A percentile compares a stretch with the other conserved stretches of the same genome.
phyloP scores from a whole-genome alignment of 2,113 vertebrate genomes.

The Serinus canaria region DNA sequence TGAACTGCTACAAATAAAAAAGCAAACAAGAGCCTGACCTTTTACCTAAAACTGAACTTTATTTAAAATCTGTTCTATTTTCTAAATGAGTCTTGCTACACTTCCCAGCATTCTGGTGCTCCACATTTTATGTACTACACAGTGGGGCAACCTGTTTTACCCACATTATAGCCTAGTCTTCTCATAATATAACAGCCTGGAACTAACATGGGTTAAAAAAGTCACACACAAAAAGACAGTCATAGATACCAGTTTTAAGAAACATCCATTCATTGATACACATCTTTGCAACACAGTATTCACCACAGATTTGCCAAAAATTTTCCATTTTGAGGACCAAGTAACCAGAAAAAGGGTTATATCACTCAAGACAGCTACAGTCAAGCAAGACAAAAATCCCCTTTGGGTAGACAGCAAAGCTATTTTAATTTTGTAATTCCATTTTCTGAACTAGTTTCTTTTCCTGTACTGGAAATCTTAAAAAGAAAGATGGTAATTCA shows the following conservation, averaged over 20 bases:
- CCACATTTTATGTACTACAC: not conserved
- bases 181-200: not conserved
- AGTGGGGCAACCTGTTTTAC: not conserved
- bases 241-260: not conserved
- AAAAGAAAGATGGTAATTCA: not conserved
- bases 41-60: conserved; percentile 31
- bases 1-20: conserved; percentile 54
- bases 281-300: not conserved
- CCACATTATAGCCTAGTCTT: not conserved
- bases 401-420: not conserved
- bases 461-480: not conserved
- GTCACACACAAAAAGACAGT: not conserved
- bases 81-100: not conserved
- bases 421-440: not conserved
- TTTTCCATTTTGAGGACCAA: not conserved
- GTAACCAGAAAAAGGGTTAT: not conserved
- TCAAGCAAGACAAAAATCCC: not conserved
- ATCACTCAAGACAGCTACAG: not conserved
- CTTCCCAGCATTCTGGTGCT: not conserved
- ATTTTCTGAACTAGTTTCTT: not conserved
- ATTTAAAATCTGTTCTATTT: not conserved
- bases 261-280: not conserved
- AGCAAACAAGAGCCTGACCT: not conserved
- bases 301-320: not conserved
- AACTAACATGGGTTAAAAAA: not conserved